phyloP scores from a whole-genome alignment of 2,888 invertebrate species.

The Furcula furcula region DNA sequence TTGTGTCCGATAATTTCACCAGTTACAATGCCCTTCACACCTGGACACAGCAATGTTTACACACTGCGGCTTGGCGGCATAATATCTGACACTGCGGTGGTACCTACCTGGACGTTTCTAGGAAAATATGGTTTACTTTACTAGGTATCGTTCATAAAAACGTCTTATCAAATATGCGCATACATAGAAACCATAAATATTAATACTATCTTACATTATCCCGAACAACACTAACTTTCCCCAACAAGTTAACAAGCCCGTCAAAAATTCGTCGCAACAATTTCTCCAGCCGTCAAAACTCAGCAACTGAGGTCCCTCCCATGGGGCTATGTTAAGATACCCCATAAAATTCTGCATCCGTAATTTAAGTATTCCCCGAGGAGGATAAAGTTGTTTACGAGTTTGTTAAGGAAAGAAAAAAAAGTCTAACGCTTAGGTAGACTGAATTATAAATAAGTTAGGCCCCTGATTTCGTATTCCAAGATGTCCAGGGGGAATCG shows the following conservation, averaged over 20 bases:
- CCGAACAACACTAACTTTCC: not conserved
- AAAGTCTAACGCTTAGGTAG: conserved; percentile 18
- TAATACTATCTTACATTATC: too few species aligned
- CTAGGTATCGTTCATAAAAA: too few species aligned
- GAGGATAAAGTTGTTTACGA: conserved; percentile 24
- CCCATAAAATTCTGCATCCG: conserved; percentile 1
- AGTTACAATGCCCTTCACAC: too few species aligned
- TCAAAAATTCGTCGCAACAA: not conserved
- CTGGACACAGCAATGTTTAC: too few species aligned
- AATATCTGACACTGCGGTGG: too few species aligned
- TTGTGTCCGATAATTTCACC: too few species aligned
- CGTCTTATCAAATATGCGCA: too few species aligned
- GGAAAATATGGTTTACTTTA: too few species aligned
- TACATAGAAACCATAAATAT: too few species aligned
- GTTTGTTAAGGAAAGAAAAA: conserved; percentile 10
- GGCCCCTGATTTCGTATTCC: not conserved
- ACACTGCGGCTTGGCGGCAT: too few species aligned
- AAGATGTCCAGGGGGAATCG: conserved; percentile 15
- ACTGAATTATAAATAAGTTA: conserved; percentile 1
- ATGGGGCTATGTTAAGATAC: not conserved
- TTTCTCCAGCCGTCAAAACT: not conserved
- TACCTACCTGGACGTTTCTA: too few species aligned
- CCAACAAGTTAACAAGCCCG: not conserved
- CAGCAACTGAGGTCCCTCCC: not conserved
- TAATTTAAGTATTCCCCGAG: not conserved